Base-by-base conservation (phyloP, 2,888 invertebrate genomes). In the Urechis unicinctus region DNA sequence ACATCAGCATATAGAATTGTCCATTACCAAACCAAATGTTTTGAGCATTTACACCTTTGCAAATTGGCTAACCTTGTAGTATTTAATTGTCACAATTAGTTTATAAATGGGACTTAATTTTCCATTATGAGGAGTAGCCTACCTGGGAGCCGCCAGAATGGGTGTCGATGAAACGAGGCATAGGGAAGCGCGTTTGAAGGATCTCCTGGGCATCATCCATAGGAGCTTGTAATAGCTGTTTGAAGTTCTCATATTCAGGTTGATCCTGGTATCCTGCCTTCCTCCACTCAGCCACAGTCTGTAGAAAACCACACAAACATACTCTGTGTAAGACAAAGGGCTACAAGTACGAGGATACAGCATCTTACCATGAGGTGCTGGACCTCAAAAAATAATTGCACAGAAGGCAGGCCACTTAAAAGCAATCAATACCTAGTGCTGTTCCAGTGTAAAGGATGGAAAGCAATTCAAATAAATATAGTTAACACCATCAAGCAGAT, bases 261-360 rank as follows among this genome's bases (percentile, higher is more conserved):
- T 91, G 87, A 68, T 95, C 91, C 77, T 98, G 75, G 81, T 97
- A 99, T 66, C 93, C 91, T 24, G 90, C 85, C 25, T 89, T 89
- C 58, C 93, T 85, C 98, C 98, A 99, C 69, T 92, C 91, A 1
- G 93, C 95, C 73, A 99, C 96, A 6, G 95, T 96, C 89, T 93
- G 74, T 9, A 48, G 42, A 46, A 22, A 9, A 48, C 6, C 5
- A 9, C 6, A 26, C 29, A n/a, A n/a, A n/a, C n/a, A n/a, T n/a
- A n/a, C n/a, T n/a, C n/a, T n/a, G n/a, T n/a, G n/a, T n/a, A n/a
- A n/a, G n/a, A n/a, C n/a, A n/a, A n/a, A n/a, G n/a, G n/a, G n/a
- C n/a, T n/a, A n/a, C n/a, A n/a, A n/a, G n/a, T n/a, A n/a, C n/a
- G n/a, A n/a, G n/a, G n/a, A n/a, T n/a, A n/a, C n/a, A n/a, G n/a